A percentile compares a stretch with the other conserved stretches of the same genome.
Evolutionary conservation across 2,888 invertebrate species (phyloP).

Genomic region (Cheilosia scutellata): DNA sequence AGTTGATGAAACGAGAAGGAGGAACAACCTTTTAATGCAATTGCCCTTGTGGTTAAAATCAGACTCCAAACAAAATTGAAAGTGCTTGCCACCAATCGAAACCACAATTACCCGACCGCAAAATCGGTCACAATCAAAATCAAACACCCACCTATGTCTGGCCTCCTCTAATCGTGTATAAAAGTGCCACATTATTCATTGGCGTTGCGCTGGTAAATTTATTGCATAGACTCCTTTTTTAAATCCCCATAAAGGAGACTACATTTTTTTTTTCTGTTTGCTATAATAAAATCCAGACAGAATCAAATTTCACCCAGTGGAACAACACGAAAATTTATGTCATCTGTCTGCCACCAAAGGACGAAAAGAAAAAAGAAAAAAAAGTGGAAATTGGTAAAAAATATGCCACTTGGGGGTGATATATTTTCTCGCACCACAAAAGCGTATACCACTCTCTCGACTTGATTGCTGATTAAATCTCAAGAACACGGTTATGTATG

Average conservation of each 20-base stretch:
- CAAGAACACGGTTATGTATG: constrained; percentile 20
- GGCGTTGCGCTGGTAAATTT: background rate
- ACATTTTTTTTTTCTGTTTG: background rate
- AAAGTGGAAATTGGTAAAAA: background rate
- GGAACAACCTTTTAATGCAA: no score
- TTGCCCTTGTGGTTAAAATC: no score
- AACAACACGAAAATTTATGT: constrained; percentile 35
- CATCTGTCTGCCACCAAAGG: constrained; percentile 24
- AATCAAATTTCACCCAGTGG: constrained; percentile 37
- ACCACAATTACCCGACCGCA: background rate
- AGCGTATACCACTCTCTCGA: constrained; percentile 9
- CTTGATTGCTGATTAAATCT: constrained; percentile 59
- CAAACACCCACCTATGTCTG: background rate
- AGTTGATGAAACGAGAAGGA: background rate
- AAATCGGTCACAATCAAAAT: constrained; percentile 14
- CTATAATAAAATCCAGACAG: background rate
- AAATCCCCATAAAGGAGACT: background rate
- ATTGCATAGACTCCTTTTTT: background rate
- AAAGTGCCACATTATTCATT: constrained; percentile 7
- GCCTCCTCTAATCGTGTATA: background rate
- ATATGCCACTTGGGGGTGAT: constrained; percentile 36
- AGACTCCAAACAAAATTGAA: background rate
- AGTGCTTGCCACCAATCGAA: background rate
- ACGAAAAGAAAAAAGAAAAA: constrained; percentile 11
- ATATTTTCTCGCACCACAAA: constrained; percentile 16